Conservation (phyloP, 2,113 vertebrate species). For the Athene cunicularia region DNA sequence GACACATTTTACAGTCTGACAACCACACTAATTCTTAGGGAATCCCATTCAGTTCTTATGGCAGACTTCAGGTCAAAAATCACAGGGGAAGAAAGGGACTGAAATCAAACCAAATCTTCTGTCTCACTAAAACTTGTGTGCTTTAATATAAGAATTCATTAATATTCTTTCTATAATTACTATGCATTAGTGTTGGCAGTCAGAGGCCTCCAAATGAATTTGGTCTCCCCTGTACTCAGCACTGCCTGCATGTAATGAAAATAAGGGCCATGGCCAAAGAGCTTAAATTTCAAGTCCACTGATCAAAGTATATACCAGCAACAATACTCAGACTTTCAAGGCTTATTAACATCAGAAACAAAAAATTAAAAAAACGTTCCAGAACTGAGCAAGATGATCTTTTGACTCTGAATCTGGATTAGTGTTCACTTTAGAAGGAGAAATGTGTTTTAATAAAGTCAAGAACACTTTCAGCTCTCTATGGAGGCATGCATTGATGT, state of each 20-base stretch:
- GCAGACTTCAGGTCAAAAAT: background rate
- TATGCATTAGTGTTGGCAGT: background rate
- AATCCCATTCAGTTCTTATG: background rate
- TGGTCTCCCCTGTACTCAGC: background rate
- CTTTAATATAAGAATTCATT: background rate
- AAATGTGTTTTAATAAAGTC: constrained; percentile 28
- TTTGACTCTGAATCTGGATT: constrained; percentile 52
- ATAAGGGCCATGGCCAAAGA: background rate
- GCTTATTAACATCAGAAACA: constrained; percentile 36
- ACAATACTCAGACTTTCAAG: constrained; percentile 7
- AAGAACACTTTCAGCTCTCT: constrained; percentile 38
- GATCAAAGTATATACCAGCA: constrained; percentile 32
- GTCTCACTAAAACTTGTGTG: background rate
- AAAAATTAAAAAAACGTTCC: background rate
- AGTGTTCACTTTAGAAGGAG: constrained; percentile 9
- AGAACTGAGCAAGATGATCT: constrained; percentile 6
- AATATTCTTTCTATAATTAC: constrained; percentile 4
- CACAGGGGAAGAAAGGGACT: background rate
- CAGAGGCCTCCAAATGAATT: background rate
- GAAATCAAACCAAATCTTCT: background rate
- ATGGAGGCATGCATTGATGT: constrained; percentile 3
- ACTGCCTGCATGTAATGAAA: background rate
- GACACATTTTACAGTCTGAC: background rate
- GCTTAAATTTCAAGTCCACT: constrained; percentile 8
- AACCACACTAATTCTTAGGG: background rate